Evolutionary conservation across 1,140 invertebrate genomes (phyloP).

Genomic region (Macrotrachela quadricornifera): DNA sequence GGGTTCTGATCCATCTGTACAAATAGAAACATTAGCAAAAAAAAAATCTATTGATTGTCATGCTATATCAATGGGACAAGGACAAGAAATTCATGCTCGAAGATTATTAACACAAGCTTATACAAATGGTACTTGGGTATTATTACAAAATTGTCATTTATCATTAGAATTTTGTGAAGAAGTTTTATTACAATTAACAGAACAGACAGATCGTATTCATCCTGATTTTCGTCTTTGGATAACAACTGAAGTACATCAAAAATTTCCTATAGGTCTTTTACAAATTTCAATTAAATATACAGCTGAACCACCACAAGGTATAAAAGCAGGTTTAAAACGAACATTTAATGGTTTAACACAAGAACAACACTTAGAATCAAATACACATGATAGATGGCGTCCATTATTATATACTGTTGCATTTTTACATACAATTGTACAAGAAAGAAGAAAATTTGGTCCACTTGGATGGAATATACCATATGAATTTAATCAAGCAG

Average conservation of each 20-base stretch:
- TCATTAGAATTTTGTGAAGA: conserved; percentile 60
- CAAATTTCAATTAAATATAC: conserved; percentile 91
- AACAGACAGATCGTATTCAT: conserved; percentile 38
- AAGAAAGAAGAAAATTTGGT: conserved; percentile 31
- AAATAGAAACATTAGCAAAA: conserved; percentile 66
- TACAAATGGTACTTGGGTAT: conserved; percentile 55
- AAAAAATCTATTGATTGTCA: conserved; percentile 55
- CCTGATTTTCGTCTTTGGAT: conserved; percentile 73
- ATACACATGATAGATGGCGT: conserved; percentile 51
- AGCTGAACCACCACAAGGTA: conserved; percentile 81
- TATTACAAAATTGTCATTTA: conserved; percentile 83
- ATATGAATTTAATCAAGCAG: conserved; percentile 32
- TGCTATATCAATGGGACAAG: conserved; percentile 84
- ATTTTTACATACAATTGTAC: conserved; percentile 31
- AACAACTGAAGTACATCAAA: conserved; percentile 73
- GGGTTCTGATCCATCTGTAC: conserved; percentile 80
- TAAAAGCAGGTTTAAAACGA: conserved; percentile 54
- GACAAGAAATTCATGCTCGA: conserved; percentile 73
- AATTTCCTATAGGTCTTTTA: conserved; percentile 60
- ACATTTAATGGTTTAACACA: conserved; percentile 70
- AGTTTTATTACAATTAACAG: neutral
- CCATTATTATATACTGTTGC: conserved; percentile 37
- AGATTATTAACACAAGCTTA: conserved; percentile 62
- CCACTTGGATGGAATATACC: conserved; percentile 33
- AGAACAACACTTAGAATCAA: conserved; percentile 65